Base-by-base conservation (phyloP, 1,140 invertebrate genomes). In the Drosophila biarmipes region DNA sequence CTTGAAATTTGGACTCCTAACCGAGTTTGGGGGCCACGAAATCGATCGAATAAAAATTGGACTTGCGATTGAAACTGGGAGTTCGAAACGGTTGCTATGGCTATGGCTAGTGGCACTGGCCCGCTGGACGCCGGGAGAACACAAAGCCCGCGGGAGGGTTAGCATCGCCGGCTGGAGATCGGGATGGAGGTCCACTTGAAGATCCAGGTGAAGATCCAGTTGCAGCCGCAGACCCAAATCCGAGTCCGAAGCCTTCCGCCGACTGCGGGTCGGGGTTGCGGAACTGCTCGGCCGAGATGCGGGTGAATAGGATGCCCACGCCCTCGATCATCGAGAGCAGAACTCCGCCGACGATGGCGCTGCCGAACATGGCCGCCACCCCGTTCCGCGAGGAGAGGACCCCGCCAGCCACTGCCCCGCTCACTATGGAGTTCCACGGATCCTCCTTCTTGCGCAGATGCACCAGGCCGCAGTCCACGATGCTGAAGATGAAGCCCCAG, bases 351-450 rank as follows among this genome's bases (percentile, higher is more conserved):
- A 99, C 96, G 19, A 99, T 92, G 6, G 98, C 98, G 93, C 98
- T 99, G 2, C 97, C 98, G 49, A 96, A 95, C 97, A 99, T 99
- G 1, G 98, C 96, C 54, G 95, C 96, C 5, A 91, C 91, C 92
- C 99, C 99, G 94, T 97, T 98, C 94, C 99, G 95, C 8, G 98
- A 96, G 27, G 98, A 96, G 59, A 99, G 93, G 80, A 99, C 96
- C 27, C 97, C 98, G 35, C 98, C 98, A 42, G 98, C 99, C 0
- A 97, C 94, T 1, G 98, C 98, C 2, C 98, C 98, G 93, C 98
- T 99, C 45, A 98, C 97, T 34, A 99, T 99, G 0, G 98, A 99
- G 92, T 98, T 99, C 97, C 98, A 99, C 0, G 98, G 98, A 93
- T 99, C 98, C 94, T 99, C 99, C 91, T 99, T 99, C 92, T 98